A percentile compares a stretch with the other conserved stretches of the same genome.
These are phyloP conservation scores for Cremastobaeus sp. DNA, from an alignment of 2,888 invertebrate species.

Conservation along the genomic window DNA sequence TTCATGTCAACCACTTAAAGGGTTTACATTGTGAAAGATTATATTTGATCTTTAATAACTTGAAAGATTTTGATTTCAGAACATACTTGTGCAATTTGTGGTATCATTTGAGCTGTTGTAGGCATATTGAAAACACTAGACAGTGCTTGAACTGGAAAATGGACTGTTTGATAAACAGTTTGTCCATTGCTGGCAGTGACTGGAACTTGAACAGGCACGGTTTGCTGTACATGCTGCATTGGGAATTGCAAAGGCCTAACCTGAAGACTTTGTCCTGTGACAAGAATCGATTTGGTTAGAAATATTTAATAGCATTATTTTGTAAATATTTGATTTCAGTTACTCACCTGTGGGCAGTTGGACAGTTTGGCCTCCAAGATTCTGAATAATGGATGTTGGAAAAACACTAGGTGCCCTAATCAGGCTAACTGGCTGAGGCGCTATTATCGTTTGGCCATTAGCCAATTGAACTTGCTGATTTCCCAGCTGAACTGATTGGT, in stretches of 20 bases:
- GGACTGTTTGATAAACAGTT: constrained; percentile 96
- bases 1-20: no score
- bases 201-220: constrained; percentile 94
- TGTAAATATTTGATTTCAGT: not conserved
- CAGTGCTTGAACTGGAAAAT: constrained; percentile 92
- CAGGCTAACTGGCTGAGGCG: constrained; percentile 79
- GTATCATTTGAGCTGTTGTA: constrained; percentile 85
- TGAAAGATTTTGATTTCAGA: not conserved
- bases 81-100: constrained; percentile 87
- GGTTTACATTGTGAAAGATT: no score
- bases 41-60: no score
- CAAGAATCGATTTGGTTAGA: not conserved
- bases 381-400: constrained; percentile 85
- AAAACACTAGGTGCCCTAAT: constrained; percentile 85
- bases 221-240: constrained; percentile 83
- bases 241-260: constrained; percentile 85
- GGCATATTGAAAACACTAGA: constrained; percentile 82
- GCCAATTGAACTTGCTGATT: constrained; percentile 78
- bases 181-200: constrained; percentile 91
- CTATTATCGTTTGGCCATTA: constrained; percentile 78
- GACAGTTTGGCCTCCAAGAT: constrained; percentile 83
- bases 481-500: constrained; percentile 77
- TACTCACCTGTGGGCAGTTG: constrained; percentile 82
- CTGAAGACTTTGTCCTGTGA: constrained; percentile 84
- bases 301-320: not conserved